Conservation (phyloP, 2,113 vertebrate genomes). For the Plectropomus leopardus region DNA sequence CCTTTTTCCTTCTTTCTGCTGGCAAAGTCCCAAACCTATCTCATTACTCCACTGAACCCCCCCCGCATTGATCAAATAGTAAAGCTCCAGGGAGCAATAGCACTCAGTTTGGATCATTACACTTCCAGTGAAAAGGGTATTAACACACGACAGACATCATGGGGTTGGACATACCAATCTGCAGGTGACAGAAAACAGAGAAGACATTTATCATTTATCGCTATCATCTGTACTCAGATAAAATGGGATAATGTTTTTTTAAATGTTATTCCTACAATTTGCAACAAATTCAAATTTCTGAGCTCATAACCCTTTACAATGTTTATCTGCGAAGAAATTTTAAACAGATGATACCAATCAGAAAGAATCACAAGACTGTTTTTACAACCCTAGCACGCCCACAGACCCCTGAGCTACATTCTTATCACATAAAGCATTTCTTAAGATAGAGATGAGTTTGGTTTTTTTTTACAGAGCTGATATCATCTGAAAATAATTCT, state of each 20-base stretch:
- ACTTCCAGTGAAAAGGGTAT: conserved; percentile 13
- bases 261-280: neutral
- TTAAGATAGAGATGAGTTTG: conserved; percentile 28
- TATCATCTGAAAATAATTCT: conserved; percentile 58
- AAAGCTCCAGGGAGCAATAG: conserved; percentile 21
- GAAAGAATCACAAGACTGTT: conserved; percentile 36
- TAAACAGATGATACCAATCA: conserved; percentile 45
- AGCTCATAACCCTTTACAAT: neutral
- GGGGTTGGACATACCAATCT: neutral
- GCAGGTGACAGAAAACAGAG: neutral
- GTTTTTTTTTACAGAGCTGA: conserved; percentile 30
- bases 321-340: conserved; percentile 21
- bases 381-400: conserved; percentile 17
- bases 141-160: conserved; percentile 7
- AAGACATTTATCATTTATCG: neutral
- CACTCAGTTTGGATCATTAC: neutral
- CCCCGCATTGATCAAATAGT: conserved; percentile 34
- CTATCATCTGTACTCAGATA: neutral
- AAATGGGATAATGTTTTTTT: neutral
- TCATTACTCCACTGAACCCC: conserved; percentile 15
- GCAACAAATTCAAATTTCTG: neutral
- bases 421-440: conserved; percentile 52
- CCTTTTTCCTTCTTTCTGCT: neutral
- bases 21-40: conserved; percentile 34
- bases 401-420: conserved; percentile 26